These are phyloP conservation scores for Megaceryle torquata DNA, from an alignment of 2,113 vertebrate species.

Conservation along the genomic window DNA sequence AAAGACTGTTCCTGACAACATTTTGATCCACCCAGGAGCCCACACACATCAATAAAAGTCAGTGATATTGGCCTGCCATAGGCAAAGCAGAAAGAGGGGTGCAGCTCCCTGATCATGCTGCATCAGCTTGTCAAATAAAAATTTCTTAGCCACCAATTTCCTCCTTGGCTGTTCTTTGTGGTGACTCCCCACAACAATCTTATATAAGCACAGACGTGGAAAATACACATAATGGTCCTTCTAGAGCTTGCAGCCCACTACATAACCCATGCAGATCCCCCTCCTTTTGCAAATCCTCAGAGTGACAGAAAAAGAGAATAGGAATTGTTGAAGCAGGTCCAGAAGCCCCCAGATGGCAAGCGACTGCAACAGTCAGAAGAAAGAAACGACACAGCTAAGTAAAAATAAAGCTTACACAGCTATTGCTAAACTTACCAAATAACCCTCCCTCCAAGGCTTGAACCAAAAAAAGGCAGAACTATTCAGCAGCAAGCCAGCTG, in stretches of 20 bases:
- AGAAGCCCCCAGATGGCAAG: conserved; percentile 65
- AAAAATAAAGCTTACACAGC: conserved; percentile 61
- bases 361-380: conserved; percentile 13
- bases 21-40: background rate
- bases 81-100: background rate
- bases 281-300: conserved; percentile 24
- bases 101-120: background rate
- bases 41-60: background rate
- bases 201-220: background rate
- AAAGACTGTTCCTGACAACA: background rate
- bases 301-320: conserved; percentile 48
- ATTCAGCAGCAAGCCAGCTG: background rate
- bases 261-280: background rate
- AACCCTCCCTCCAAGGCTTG: background rate
- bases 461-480: background rate
- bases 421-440: background rate
- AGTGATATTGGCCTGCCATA: background rate
- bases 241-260: background rate
- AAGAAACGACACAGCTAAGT: conserved; percentile 54
- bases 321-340: conserved; percentile 52
- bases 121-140: background rate
- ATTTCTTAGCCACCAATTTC: background rate
- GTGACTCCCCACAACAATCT: background rate
- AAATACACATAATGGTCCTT: background rate
- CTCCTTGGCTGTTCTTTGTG: background rate